Evolutionary conservation across 2,888 invertebrate genomes (phyloP), one percentile per base, ranked within the genome.

Genomic region (Nomada lathburiana): DNA sequence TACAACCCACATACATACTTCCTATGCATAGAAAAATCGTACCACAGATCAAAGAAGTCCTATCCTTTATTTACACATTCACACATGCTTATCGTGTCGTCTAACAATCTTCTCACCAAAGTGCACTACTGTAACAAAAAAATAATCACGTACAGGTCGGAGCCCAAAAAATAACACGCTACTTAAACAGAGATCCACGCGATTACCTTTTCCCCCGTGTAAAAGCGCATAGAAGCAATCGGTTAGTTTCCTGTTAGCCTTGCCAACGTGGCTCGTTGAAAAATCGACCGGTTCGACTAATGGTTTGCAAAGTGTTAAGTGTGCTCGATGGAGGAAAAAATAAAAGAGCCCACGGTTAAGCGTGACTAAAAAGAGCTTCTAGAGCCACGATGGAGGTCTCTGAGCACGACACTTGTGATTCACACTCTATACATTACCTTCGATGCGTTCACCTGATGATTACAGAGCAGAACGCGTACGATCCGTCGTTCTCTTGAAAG

Each of bases 361-460:
- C 57, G 63, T n/a, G 59, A 64, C 68, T 75, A 64, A 76, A 76
- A 64, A 69, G 69, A 60, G 80, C 65, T 80, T 80, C 78, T 71
- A 79, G 67, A 70, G 50, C 16, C 13, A 78, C 71, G 65, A 62
- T 13, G 62, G 60, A 71, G 65, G 71, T 71, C 71, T 62, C 11
- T 5, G 42, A 26, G 60, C 52, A 60, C 78, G 62, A 71, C 53
- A 59, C 72, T 68, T 72, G 79, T 68, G 80, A 79, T 79, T 78
- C 80, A 80, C 80, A 53, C 78, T 80, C 67, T 52, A 53, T 64
- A 57, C 64, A 69, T 80, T 64, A 71, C 26, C 60, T 80, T 52
- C 72, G 69, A 62, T 13, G 57, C 44, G 52, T 53, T 55, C 53
- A 68, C 29, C 4, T 23, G 44, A 59, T 64, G 62, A 83, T 80